phyloP scores from a whole-genome alignment of 2,113 vertebrate species.

The Vulpes vulpes region DNA sequence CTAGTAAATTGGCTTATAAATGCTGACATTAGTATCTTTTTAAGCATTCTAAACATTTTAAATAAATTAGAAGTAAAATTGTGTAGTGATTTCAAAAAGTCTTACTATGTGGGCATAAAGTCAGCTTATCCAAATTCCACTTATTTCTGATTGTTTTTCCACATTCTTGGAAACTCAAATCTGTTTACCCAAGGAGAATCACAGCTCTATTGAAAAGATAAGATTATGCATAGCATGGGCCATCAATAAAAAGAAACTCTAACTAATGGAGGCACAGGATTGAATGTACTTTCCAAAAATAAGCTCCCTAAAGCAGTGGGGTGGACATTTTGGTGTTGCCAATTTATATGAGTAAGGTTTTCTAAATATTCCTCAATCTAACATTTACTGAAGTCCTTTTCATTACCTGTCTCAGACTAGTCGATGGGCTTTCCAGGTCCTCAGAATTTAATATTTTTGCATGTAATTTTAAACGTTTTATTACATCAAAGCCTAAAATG shows the following conservation, averaged over 20 bases:
- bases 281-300: background rate
- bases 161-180: background rate
- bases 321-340: background rate
- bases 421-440: background rate
- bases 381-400: background rate
- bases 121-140: background rate
- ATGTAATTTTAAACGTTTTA: background rate
- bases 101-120: background rate
- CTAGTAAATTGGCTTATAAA: background rate
- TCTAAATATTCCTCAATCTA: background rate
- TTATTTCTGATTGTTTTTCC: background rate
- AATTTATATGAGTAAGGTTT: background rate
- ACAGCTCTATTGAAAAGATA: background rate
- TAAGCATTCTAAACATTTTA: background rate
- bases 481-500: background rate
- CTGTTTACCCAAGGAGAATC: background rate
- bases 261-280: background rate
- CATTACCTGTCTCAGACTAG: background rate
- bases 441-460: background rate
- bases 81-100: background rate
- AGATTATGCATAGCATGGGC: background rate
- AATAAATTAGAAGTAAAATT: background rate
- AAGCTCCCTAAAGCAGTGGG: background rate
- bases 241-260: background rate
- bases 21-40: background rate